Evolutionary conservation across 1,140 invertebrate genomes (phyloP).

Genomic region (Metaphire vulgaris): DNA sequence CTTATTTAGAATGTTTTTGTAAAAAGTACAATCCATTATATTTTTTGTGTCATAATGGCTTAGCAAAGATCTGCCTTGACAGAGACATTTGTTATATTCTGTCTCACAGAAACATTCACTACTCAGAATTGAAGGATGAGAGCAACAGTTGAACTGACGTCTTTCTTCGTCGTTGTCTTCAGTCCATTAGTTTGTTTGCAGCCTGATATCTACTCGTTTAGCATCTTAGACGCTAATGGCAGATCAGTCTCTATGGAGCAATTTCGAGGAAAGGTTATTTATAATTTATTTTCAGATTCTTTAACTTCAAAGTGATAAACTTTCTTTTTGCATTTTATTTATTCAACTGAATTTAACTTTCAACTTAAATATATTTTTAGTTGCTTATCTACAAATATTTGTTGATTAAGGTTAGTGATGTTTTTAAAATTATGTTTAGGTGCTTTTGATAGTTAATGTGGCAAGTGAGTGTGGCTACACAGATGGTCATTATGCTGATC

Average conservation of each 20-base stretch:
- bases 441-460: constrained; percentile 74
- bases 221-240: constrained; percentile 66
- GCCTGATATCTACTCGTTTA: constrained; percentile 65
- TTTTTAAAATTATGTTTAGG: constrained; percentile 40
- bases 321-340: not conserved
- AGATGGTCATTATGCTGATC: constrained; percentile 67
- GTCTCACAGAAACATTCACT: too few relatives aligned
- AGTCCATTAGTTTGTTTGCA: too few relatives aligned
- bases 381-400: not conserved
- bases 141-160: too few relatives aligned
- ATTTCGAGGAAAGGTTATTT: constrained; percentile 57
- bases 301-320: not conserved
- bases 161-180: too few relatives aligned
- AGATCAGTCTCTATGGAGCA: constrained; percentile 65
- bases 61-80: too few relatives aligned
- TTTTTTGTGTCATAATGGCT: too few relatives aligned
- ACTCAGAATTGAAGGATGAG: too few relatives aligned
- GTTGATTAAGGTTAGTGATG: not conserved
- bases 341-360: not conserved
- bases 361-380: not conserved
- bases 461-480: constrained; percentile 79
- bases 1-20: too few relatives aligned
- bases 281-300: not conserved
- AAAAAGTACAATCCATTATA: too few relatives aligned
- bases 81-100: too few relatives aligned